Evolutionary conservation across 2,113 vertebrate genomes (phyloP).

Genomic region (Spea multiplicata): DNA sequence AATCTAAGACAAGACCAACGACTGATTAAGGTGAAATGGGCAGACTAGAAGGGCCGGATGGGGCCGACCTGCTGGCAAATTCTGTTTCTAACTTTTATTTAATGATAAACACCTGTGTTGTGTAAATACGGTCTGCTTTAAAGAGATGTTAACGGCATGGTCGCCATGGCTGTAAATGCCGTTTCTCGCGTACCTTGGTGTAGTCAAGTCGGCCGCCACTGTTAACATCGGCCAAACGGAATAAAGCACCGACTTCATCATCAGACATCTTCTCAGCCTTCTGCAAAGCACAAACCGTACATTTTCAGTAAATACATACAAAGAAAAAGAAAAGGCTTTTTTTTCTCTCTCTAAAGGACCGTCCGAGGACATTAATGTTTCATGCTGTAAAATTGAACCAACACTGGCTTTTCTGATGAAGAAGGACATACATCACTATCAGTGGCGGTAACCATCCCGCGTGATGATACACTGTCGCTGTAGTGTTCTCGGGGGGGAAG

Average conservation of each 20-base stretch:
- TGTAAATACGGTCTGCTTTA: too few relatives aligned
- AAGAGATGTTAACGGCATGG: too few relatives aligned
- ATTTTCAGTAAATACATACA: neutral
- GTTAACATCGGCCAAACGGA: constrained; percentile 75
- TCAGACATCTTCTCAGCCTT: constrained; percentile 85
- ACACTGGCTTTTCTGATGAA: neutral
- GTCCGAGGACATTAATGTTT: constrained; percentile 1
- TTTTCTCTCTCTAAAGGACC: neutral
- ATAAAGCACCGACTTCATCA: constrained; percentile 77
- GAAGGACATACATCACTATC: neutral
- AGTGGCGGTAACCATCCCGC: neutral
- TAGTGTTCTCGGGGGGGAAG: neutral
- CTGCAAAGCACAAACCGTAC: constrained; percentile 65
- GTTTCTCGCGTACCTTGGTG: constrained; percentile 67
- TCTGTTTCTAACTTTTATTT: too few relatives aligned
- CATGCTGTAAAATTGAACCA: constrained; percentile 1
- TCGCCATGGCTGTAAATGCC: too few relatives aligned
- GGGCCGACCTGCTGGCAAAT: too few relatives aligned
- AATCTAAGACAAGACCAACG: too few relatives aligned
- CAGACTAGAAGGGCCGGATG: too few relatives aligned
- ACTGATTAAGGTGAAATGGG: too few relatives aligned
- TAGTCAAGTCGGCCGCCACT: constrained; percentile 81
- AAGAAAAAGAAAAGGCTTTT: neutral
- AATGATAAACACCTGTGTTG: too few relatives aligned
- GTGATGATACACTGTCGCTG: neutral